phyloP scores from a whole-genome alignment of 2,888 invertebrate species.

The Spodoptera picta region DNA sequence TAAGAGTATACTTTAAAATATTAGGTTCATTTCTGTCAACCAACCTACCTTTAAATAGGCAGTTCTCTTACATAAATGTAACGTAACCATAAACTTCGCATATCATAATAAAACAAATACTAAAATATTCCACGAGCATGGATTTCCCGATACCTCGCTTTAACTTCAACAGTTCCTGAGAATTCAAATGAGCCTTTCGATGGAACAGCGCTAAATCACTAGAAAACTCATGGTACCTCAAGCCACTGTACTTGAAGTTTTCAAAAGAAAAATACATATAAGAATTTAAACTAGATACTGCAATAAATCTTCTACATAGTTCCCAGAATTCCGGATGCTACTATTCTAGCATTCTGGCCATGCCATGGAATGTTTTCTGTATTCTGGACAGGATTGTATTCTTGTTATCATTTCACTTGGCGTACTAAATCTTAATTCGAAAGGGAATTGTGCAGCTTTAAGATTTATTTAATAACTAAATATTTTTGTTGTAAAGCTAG shows the following conservation, averaged over 20 bases:
- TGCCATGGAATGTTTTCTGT: slow-evolving; percentile 45
- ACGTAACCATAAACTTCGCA: too few species aligned
- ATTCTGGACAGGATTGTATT: slow-evolving; percentile 35
- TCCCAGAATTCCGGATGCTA: slow-evolving; percentile 28
- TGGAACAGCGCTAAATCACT: slow-evolving; percentile 25
- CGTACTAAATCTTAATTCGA: slow-evolving; percentile 29
- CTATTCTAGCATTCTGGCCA: slow-evolving; percentile 36
- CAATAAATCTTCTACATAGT: slow-evolving; percentile 49
- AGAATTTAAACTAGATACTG: slow-evolving; percentile 45
- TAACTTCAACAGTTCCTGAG: slow-evolving; percentile 1
- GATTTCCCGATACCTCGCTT: not conserved
- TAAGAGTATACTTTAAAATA: too few species aligned
- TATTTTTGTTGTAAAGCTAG: not conserved
- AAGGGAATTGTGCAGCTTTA: slow-evolving; percentile 22
- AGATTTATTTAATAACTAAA: slow-evolving; percentile 14
- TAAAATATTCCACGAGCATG: not conserved
- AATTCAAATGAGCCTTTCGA: slow-evolving; percentile 22
- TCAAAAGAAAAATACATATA: slow-evolving; percentile 40
- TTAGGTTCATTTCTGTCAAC: too few species aligned
- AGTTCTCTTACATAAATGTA: too few species aligned
- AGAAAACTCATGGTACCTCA: slow-evolving; percentile 17
- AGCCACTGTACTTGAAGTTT: slow-evolving; percentile 14
- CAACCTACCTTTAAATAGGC: too few species aligned
- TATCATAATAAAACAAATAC: not conserved
- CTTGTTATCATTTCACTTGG: slow-evolving; percentile 42